Percentiles rank a stretch among this genome's conserved stretches.
Conservation (phyloP, 2,888 invertebrate species). For the Plutella xylostella region DNA sequence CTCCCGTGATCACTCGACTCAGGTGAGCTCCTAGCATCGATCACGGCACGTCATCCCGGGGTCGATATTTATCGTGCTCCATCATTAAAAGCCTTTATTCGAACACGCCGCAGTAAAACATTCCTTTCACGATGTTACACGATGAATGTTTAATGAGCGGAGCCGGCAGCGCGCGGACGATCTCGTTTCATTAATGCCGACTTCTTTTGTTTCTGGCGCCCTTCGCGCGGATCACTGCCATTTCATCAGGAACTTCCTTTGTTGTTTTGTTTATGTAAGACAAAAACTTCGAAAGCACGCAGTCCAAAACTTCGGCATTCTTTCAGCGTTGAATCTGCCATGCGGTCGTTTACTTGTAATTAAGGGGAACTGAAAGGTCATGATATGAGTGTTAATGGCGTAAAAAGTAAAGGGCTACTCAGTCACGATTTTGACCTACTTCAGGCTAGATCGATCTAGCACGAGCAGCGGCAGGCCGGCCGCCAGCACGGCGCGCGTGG, state of each 20-base stretch:
- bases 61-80: neutral
- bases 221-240: neutral
- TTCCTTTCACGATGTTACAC: conserved; percentile 4
- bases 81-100: neutral
- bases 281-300: too few relatives aligned
- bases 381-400: neutral
- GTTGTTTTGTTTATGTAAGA: too few relatives aligned
- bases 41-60: neutral
- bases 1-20: neutral
- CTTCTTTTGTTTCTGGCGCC: neutral
- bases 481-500: neutral
- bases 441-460: conserved; percentile 23
- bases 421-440: conserved; percentile 25
- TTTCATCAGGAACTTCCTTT: neutral
- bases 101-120: neutral
- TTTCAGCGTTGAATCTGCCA: neutral
- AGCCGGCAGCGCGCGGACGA: conserved; percentile 1
- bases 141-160: conserved; percentile 9
- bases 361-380: neutral
- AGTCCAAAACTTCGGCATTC: too few relatives aligned
- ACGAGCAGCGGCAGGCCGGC: neutral
- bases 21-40: conserved; percentile 5
- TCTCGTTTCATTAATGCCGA: neutral
- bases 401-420: conserved; percentile 3
- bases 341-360: neutral